phyloP scores from a whole-genome alignment of 2,888 invertebrate species.

The Rhorus exstirpatorius region DNA sequence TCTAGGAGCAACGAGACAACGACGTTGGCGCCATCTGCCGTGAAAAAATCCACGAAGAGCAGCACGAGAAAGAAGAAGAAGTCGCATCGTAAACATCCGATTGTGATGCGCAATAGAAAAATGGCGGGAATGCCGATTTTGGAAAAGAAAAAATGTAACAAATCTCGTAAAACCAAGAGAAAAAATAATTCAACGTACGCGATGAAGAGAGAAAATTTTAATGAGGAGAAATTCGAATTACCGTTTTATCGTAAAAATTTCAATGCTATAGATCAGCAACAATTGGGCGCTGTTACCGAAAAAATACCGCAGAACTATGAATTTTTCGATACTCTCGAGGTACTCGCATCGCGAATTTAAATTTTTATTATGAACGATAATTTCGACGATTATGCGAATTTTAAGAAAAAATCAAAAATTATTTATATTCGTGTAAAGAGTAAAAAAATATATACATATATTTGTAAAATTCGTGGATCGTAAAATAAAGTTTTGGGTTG shows the following conservation, averaged over 20 bases:
- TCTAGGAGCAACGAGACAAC: not conserved
- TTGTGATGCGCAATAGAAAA: not conserved
- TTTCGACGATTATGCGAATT: conserved; percentile 2
- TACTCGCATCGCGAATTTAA: not conserved
- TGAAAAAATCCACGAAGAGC: not conserved
- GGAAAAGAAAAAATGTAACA: conserved; percentile 12
- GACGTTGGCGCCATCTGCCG: no score
- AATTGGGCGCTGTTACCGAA: not conserved
- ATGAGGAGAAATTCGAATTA: not conserved
- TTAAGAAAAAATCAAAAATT: no score
- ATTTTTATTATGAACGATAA: not conserved
- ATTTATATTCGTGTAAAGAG: no score
- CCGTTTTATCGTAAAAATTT: not conserved
- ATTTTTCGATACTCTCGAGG: not conserved
- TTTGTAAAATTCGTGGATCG: no score
- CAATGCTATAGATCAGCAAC: not conserved
- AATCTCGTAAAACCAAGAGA: no score
- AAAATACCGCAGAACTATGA: not conserved
- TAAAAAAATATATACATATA: no score
- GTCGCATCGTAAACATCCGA: conserved; percentile 7
- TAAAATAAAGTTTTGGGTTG: no score
- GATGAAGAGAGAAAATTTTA: not conserved
- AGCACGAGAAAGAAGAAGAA: no score
- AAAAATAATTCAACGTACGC: not conserved
- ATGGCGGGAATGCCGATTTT: not conserved